Base-by-base conservation (phyloP, 2,888 invertebrate genomes). In the Molorchus minor region DNA sequence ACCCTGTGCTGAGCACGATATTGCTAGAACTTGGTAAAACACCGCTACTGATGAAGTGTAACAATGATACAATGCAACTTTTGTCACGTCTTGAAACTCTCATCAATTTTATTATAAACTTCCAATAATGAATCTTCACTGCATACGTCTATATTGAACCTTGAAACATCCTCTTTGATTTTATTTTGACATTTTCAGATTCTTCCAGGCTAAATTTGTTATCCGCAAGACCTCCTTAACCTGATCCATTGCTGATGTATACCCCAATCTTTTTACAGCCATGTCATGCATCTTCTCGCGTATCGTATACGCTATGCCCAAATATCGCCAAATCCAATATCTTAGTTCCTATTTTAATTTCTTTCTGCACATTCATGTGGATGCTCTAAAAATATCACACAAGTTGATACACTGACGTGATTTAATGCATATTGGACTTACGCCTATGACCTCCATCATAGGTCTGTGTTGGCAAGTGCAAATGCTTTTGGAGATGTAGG, bases 271-370 rank as follows among this genome's bases (percentile, higher is more conserved):
- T 12, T 83, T 82, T 8, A 82, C 62, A 0, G 84, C 86, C 0
- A 80, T 75, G 29, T 73, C 71, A 41, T 84, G 74, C 1, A 87
- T 81, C 20, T 83, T 80, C 0, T 85, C 84, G 40, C n/a, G n/a
- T n/a, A n/a, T 85, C 84, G 0, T 86, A 81, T 1, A 88, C 83
- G n/a, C 80, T 73, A 71, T 86, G 86, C 0, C 90, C 90, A 71
- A 85, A 87, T 7, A 89, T 71, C 0, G 87, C 83, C 74, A 89
- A 79, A 70, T 88, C 88, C 15, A 84, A 47, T 72, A 87, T 84
- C 57, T 84, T 84, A 8, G 83, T 75, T 4, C 74, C 72, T 3
- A 85, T 70, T 17, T 82, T 79, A 4, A 87, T 78, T 54, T 84
- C 74, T 17, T 81, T 71, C 0, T 80, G 79, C 0, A 82, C 74